Evolutionary conservation across 2,113 vertebrate species (phyloP).

Genomic region (Xiphias gladius): DNA sequence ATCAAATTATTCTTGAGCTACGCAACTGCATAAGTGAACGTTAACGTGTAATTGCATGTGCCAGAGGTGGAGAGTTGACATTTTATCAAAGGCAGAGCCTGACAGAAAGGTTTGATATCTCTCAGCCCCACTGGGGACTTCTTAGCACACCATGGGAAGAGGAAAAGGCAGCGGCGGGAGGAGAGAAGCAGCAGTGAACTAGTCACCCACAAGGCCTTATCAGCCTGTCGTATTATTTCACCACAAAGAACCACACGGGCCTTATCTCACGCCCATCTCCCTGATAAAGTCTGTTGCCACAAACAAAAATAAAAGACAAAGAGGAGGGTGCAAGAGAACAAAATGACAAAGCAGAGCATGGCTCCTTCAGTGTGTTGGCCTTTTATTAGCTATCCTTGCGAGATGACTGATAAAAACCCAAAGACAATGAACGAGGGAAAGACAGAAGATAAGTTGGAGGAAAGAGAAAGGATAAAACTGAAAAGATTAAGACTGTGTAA

Average conservation of each 20-base stretch:
- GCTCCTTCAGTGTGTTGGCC: slow-evolving; percentile 57
- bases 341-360: slow-evolving; percentile 63
- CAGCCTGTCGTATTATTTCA: slow-evolving; percentile 72
- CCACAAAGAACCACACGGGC: slow-evolving; percentile 72
- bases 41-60: not conserved
- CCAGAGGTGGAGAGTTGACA: slow-evolving; percentile 20
- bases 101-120: slow-evolving; percentile 58
- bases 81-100: slow-evolving; percentile 61
- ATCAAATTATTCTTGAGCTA: not conserved
- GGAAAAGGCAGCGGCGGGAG: slow-evolving; percentile 40
- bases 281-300: slow-evolving; percentile 73
- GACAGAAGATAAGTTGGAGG: slow-evolving; percentile 61
- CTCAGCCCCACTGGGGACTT: slow-evolving; percentile 61
- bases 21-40: not conserved
- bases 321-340: slow-evolving; percentile 62
- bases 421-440: slow-evolving; percentile 73
- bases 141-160: slow-evolving; percentile 28
- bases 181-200: slow-evolving; percentile 53
- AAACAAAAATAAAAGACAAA: slow-evolving; percentile 80
- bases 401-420: slow-evolving; percentile 81
- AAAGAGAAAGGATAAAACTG: slow-evolving; percentile 57
- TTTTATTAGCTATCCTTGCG: slow-evolving; percentile 77
- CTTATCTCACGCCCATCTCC: slow-evolving; percentile 74
- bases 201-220: slow-evolving; percentile 71
- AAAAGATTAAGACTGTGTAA: slow-evolving; percentile 62